Conservation (phyloP, 2,113 vertebrate genomes). For the Chauna torquata region DNA sequence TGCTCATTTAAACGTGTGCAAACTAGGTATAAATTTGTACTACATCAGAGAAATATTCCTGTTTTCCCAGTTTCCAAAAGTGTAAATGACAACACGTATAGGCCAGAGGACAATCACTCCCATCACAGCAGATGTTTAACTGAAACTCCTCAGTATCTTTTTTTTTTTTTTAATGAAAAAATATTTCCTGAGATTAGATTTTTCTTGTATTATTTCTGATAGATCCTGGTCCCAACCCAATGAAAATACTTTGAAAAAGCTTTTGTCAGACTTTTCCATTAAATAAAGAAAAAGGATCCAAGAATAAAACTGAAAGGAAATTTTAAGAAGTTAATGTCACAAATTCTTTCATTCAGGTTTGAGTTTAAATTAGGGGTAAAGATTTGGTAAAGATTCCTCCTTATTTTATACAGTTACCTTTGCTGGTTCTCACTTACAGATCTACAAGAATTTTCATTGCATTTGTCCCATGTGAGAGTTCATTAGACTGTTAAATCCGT, state of each 20-base stretch:
- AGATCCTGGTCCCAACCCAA: background rate
- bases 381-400: background rate
- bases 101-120: background rate
- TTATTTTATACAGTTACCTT: background rate
- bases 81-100: conserved; percentile 11
- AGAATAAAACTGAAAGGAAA: background rate
- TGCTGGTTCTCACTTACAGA: background rate
- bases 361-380: background rate
- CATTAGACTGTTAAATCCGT: background rate
- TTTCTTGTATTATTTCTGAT: background rate
- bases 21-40: conserved; percentile 22
- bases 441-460: background rate
- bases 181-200: background rate
- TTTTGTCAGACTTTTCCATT: background rate
- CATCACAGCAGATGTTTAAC: background rate
- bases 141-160: background rate
- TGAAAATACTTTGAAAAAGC: background rate
- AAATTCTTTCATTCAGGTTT: background rate
- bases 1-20: conserved; percentile 2
- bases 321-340: background rate
- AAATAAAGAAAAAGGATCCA: background rate
- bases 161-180: too few relatives aligned
- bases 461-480: background rate
- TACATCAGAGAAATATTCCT: background rate
- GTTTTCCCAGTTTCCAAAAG: background rate